Conservation (phyloP, 2,113 vertebrate genomes). For the Sturnus vulgaris region DNA sequence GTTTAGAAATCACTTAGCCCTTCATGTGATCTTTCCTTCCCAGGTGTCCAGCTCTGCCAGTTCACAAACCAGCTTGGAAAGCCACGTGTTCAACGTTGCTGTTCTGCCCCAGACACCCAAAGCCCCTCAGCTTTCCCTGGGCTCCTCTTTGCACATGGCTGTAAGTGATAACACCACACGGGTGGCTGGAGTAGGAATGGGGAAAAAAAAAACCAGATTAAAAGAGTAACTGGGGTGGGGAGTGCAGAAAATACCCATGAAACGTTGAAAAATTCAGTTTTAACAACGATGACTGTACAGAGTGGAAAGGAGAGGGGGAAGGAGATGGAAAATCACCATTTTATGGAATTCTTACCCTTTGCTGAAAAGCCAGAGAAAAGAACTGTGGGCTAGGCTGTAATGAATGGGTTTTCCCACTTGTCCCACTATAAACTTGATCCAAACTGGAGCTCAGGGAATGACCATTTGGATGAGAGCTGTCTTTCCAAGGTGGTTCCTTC, state of each 20-base stretch:
- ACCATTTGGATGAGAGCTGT: background rate
- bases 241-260: background rate
- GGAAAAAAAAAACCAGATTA: background rate
- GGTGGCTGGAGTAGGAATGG: background rate
- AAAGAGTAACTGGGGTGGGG: background rate
- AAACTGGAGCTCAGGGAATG: background rate
- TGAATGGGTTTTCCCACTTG: background rate
- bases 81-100: constrained; percentile 84
- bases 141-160: constrained; percentile 87
- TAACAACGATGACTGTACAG: background rate
- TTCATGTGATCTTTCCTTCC: background rate
- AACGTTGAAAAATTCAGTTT: background rate
- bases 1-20: background rate
- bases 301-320: background rate
- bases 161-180: constrained; percentile 70
- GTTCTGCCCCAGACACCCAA: constrained; percentile 82
- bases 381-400: background rate
- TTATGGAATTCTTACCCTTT: background rate
- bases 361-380: background rate
- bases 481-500: background rate
- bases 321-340: background rate
- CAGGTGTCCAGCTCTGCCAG: constrained; percentile 81
- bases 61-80: constrained; percentile 67
- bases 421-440: constrained; percentile 15
- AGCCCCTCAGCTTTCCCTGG: constrained; percentile 76